Evolutionary conservation across 2,113 vertebrate species (phyloP).

Genomic region (Macquaria australasica): DNA sequence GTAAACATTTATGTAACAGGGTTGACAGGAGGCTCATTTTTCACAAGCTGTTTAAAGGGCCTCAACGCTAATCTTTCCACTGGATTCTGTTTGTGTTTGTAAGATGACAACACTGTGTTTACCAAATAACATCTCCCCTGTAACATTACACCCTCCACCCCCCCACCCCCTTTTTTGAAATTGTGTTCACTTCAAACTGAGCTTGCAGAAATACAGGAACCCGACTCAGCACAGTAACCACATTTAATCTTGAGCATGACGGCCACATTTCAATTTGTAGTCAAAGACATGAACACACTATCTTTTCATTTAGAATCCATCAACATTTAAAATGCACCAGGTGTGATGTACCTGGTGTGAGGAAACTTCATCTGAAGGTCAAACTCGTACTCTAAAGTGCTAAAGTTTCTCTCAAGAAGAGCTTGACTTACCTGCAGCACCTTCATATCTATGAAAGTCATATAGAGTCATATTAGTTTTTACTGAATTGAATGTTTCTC

Average conservation of each 20-base stretch:
- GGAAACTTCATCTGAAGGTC: neutral
- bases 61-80: conserved; percentile 68
- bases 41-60: conserved; percentile 75
- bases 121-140: conserved; percentile 69
- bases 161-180: conserved; percentile 7
- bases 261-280: neutral
- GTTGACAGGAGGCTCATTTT: conserved; percentile 74
- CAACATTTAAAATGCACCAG: conserved; percentile 7
- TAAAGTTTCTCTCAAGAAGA: neutral
- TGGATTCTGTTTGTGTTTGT: conserved; percentile 75
- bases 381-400: conserved; percentile 3
- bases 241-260: neutral
- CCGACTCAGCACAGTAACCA: neutral
- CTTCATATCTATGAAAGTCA: neutral
- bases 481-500: neutral
- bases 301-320: neutral
- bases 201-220: conserved; percentile 38
- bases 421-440: neutral
- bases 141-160: conserved; percentile 46
- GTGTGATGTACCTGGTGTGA: neutral
- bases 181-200: conserved; percentile 55
- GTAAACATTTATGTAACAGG: conserved; percentile 78
- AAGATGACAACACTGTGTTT: conserved; percentile 73
- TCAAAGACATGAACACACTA: neutral
- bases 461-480: neutral